Conservation (phyloP, 2,113 vertebrate species). For the Colius striatus region DNA sequence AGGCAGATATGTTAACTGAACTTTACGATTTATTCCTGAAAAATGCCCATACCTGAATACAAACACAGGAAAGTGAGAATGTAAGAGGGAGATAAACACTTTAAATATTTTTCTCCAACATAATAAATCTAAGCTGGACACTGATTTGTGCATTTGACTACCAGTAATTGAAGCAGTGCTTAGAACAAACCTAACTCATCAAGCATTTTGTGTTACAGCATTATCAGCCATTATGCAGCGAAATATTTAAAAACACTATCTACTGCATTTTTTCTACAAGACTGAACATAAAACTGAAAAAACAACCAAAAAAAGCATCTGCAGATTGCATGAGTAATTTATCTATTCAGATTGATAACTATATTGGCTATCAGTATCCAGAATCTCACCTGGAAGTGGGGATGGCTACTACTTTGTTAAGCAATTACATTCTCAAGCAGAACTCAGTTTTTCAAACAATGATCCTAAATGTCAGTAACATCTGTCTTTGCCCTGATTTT, state of each 20-base stretch:
- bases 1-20: constrained; percentile 91
- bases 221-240: not conserved
- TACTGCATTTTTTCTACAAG: not conserved
- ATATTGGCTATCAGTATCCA: not conserved
- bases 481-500: not conserved
- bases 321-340: not conserved
- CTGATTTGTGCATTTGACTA: not conserved
- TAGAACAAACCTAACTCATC: not conserved
- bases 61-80: not conserved
- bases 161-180: not conserved
- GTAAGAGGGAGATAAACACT: not conserved
- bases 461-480: not conserved
- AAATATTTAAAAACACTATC: not conserved
- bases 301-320: not conserved
- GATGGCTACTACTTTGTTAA: not conserved
- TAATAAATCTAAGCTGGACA: not conserved
- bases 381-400: not conserved
- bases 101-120: not conserved
- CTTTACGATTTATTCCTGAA: constrained; percentile 93
- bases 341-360: not conserved
- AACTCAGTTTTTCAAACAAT: not conserved
- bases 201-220: not conserved
- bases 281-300: not conserved
- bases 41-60: constrained; percentile 89
- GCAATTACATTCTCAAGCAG: not conserved